These are phyloP conservation scores for Atopsyche davidsoni DNA, from an alignment of 1,140 invertebrate species.

Conservation along the genomic window DNA sequence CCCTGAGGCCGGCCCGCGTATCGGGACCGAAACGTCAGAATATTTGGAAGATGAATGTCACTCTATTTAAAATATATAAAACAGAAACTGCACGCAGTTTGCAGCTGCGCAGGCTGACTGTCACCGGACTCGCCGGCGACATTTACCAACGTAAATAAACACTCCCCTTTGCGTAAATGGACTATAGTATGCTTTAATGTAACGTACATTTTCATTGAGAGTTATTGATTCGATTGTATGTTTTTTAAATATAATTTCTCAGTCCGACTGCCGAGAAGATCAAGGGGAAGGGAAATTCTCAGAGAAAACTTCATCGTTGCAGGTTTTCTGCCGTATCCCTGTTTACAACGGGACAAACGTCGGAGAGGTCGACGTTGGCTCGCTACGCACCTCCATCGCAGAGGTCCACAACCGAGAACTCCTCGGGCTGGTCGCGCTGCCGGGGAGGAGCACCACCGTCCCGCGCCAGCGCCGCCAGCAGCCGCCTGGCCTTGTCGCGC, in stretches of 20 bases:
- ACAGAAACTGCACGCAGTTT: too few relatives aligned
- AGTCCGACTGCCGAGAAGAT: too few relatives aligned
- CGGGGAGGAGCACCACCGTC: conserved; percentile 5
- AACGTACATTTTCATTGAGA: neutral
- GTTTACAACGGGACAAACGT: neutral
- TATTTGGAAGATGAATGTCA: too few relatives aligned
- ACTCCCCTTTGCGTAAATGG: too few relatives aligned
- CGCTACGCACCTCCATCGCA: conserved; percentile 3
- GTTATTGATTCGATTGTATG: neutral
- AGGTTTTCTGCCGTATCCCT: neutral
- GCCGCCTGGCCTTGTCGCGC: conserved; percentile 20
- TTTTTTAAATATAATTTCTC: neutral
- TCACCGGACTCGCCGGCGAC: too few relatives aligned
- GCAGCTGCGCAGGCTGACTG: too few relatives aligned
- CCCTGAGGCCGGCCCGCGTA: too few relatives aligned
- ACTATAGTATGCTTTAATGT: too few relatives aligned
- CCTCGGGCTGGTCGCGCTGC: neutral
- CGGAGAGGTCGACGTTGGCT: neutral
- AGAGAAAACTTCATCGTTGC: neutral
- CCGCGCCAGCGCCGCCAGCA: conserved; percentile 9
- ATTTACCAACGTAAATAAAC: too few relatives aligned
- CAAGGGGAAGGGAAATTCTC: neutral
- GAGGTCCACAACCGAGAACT: neutral
- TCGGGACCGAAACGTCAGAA: too few relatives aligned
- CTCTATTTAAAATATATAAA: too few relatives aligned